phyloP scores from a whole-genome alignment of 2,797 vertebrate species.

The Sandelia bainsii region DNA sequence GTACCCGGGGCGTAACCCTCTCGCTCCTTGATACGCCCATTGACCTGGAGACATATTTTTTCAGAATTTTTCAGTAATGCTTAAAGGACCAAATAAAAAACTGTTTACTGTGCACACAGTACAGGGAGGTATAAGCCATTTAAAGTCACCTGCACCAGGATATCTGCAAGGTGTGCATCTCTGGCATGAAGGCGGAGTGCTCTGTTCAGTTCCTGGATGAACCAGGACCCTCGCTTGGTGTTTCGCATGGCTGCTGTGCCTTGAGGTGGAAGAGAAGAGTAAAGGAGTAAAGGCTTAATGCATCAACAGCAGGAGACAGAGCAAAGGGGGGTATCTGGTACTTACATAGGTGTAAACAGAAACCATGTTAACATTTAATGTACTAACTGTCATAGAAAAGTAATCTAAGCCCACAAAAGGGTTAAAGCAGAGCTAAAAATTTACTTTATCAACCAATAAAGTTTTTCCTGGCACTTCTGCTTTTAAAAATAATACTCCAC shows the following conservation, averaged over 20 bases:
- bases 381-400: no score
- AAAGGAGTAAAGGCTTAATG: conserved; percentile 40
- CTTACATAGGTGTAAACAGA: background rate
- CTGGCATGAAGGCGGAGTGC: conserved; percentile 88
- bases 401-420: no score
- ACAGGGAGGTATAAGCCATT: background rate
- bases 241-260: conserved; percentile 97
- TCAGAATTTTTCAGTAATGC: background rate
- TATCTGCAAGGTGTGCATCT: conserved; percentile 94
- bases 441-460: no score
- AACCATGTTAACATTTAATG: no score
- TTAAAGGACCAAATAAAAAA: background rate
- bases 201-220: conserved; percentile 90
- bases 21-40: conserved; percentile 91
- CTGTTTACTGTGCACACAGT: background rate
- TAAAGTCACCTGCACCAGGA: conserved; percentile 92
- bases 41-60: conserved; percentile 84
- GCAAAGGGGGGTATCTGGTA: background rate
- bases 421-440: no score
- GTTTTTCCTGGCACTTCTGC: no score
- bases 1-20: conserved; percentile 96
- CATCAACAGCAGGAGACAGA: conserved; percentile 2
- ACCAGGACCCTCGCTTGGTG: conserved; percentile 97
- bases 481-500: no score
- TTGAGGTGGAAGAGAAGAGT: conserved; percentile 59